A percentile compares a stretch with the other conserved stretches of the same genome.
These are phyloP conservation scores for Drosophila kikkawai DNA, from an alignment of 1,140 invertebrate species.

Conservation along the genomic window DNA sequence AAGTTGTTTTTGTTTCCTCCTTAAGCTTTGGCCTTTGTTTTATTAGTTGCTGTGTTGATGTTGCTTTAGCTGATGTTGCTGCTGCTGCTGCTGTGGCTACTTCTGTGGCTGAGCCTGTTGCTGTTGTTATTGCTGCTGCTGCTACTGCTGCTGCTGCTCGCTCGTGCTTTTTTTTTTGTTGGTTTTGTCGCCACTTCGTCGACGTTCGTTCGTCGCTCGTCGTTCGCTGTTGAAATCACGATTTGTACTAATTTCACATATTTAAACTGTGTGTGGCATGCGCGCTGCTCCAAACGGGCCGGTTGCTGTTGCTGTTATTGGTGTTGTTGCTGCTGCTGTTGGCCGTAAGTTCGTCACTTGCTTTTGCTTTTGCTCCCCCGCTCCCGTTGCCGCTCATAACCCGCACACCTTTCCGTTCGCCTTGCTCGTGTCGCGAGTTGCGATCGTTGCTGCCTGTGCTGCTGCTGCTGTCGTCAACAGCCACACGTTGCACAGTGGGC, in stretches of 20 bases:
- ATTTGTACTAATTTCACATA: constrained; percentile 85
- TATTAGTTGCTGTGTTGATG: constrained; percentile 35
- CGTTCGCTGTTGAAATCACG: constrained; percentile 85
- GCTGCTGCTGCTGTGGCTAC: constrained; percentile 24
- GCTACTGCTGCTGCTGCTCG: constrained; percentile 42
- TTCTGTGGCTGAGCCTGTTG: constrained; percentile 30
- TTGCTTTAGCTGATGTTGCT: constrained; percentile 28
- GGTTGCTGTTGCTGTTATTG: constrained; percentile 71
- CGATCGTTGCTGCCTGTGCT: constrained; percentile 63
- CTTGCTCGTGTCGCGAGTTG: constrained; percentile 70
- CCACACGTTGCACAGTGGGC: constrained; percentile 81
- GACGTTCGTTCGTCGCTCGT: constrained; percentile 72
- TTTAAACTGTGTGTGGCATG: constrained; percentile 85
- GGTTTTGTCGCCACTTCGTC: constrained; percentile 74
- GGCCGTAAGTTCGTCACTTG: constrained; percentile 82
- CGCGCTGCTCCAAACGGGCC: constrained; percentile 80
- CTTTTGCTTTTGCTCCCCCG: constrained; percentile 58
- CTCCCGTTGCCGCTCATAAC: constrained; percentile 27
- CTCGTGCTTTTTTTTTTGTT: constrained; percentile 29
- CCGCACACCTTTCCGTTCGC: constrained; percentile 65
- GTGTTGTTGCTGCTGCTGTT: constrained; percentile 64
- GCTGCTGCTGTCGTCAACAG: constrained; percentile 69
- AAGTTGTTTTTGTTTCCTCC: constrained; percentile 3
- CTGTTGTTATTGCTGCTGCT: constrained; percentile 46
- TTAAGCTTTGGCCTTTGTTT: neutral